A percentile compares a stretch with the other conserved stretches of the same genome.
phyloP scores from a whole-genome alignment of 2,113 vertebrate species.

The Callorhinus ursinus region DNA sequence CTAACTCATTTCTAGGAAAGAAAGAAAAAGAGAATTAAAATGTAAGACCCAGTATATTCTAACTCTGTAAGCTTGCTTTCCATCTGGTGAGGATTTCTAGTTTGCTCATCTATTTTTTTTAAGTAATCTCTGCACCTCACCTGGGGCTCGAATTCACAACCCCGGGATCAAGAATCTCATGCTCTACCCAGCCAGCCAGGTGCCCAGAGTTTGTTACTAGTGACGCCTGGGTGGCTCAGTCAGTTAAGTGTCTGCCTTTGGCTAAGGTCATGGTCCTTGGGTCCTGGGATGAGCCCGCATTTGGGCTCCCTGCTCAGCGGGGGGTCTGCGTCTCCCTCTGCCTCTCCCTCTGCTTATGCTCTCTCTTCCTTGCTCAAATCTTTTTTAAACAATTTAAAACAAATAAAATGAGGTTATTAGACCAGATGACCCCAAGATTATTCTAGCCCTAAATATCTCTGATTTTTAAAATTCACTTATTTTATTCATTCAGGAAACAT shows the following conservation, averaged over 20 bases:
- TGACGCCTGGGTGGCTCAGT: neutral
- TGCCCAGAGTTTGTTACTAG: neutral
- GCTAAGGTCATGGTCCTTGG: neutral
- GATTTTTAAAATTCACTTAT: slow-evolving; percentile 21
- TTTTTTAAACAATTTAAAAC: too few species aligned
- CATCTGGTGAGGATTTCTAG: neutral
- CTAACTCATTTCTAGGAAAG: neutral
- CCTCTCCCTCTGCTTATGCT: neutral
- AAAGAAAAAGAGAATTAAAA: slow-evolving; percentile 42
- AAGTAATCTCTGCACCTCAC: neutral
- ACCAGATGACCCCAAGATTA: neutral
- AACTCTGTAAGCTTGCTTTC: neutral
- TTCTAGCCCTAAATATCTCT: neutral
- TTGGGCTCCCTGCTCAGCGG: neutral
- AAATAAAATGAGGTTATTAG: neutral
- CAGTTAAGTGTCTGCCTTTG: neutral
- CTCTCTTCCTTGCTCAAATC: neutral
- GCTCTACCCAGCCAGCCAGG: neutral
- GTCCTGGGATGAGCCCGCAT: neutral
- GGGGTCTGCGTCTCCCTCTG: neutral
- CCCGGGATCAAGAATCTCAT: accelerated
- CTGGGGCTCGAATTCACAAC: neutral
- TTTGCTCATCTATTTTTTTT: neutral
- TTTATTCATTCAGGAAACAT: slow-evolving; percentile 21
- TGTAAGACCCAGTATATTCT: neutral